These are phyloP conservation scores for Malurus leucopterus DNA, from an alignment of 2,797 vertebrate species.

Conservation along the genomic window DNA sequence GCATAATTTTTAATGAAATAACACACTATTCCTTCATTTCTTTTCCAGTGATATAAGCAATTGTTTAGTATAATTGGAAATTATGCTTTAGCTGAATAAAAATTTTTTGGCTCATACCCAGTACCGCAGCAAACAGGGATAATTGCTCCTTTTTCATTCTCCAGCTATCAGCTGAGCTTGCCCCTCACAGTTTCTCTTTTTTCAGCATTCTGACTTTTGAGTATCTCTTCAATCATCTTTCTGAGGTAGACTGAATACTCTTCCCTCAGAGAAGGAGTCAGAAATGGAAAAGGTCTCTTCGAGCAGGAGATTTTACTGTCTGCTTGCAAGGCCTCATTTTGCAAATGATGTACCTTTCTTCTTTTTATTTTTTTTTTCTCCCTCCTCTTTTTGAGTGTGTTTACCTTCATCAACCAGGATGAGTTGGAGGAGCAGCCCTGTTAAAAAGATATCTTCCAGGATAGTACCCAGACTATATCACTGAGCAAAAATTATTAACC, in stretches of 20 bases:
- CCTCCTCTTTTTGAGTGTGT: not conserved
- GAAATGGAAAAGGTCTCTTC: not conserved
- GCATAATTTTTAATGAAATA: not conserved
- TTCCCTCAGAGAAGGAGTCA: not conserved
- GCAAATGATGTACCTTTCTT: not conserved
- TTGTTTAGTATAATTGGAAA: not conserved
- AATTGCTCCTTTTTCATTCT: not conserved
- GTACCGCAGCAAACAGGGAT: not conserved
- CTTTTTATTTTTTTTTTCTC: not conserved
- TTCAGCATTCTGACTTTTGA: not conserved
- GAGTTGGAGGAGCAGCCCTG: not conserved
- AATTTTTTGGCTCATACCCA: not conserved
- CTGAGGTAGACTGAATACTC: not conserved
- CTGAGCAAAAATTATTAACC: slow-evolving; percentile 11
- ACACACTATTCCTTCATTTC: not conserved
- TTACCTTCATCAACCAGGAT: not conserved
- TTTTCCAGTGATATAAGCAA: not conserved
- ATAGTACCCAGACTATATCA: not conserved
- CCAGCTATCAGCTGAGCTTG: not conserved
- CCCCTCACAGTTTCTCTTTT: not conserved
- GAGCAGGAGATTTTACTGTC: not conserved
- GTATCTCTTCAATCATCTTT: not conserved
- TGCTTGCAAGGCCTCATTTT: not conserved
- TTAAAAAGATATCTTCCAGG: not conserved
- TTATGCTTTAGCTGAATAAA: slow-evolving; percentile 8